These are phyloP conservation scores for Trichopoda pennipes DNA, from an alignment of 2,888 invertebrate species.

Conservation along the genomic window DNA sequence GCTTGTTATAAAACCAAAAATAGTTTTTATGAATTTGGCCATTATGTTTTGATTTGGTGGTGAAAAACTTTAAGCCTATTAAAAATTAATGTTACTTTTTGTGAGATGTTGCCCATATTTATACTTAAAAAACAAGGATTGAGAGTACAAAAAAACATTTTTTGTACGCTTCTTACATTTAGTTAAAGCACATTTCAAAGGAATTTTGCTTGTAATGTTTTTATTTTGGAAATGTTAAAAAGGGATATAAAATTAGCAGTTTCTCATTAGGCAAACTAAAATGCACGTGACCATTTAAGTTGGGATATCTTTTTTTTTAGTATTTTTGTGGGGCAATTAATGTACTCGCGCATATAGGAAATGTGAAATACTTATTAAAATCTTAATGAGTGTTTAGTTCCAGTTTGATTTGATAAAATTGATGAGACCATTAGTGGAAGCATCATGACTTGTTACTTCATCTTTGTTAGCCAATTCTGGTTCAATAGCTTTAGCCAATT, in stretches of 20 bases:
- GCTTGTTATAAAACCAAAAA: too few relatives aligned
- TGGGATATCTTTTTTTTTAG: too few relatives aligned
- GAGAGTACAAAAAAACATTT: constrained; percentile 28
- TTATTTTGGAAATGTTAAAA: too few relatives aligned
- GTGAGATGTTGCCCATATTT: constrained; percentile 19
- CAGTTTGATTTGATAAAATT: constrained; percentile 92
- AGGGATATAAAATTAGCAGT: too few relatives aligned
- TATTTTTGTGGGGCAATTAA: neutral
- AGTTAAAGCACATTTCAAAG: constrained; percentile 36
- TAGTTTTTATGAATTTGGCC: too few relatives aligned
- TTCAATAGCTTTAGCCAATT: constrained; percentile 98
- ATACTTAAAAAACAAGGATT: constrained; percentile 30
- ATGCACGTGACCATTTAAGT: too few relatives aligned
- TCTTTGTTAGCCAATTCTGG: constrained; percentile 90
- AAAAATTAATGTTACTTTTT: constrained; percentile 14
- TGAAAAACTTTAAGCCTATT: constrained; percentile 54
- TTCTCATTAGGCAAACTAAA: too few relatives aligned
- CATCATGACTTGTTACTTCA: constrained; percentile 89
- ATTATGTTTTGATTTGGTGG: neutral
- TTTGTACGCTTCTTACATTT: constrained; percentile 18
- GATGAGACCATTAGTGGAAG: constrained; percentile 98
- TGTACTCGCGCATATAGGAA: constrained; percentile 13
- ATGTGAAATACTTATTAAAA: constrained; percentile 30
- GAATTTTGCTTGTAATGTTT: too few relatives aligned
- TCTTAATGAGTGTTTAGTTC: constrained; percentile 68